Evolutionary conservation across 2,888 invertebrate species (phyloP), one percentile per base, ranked within the genome.

Genomic region (Brenthis daphne): DNA sequence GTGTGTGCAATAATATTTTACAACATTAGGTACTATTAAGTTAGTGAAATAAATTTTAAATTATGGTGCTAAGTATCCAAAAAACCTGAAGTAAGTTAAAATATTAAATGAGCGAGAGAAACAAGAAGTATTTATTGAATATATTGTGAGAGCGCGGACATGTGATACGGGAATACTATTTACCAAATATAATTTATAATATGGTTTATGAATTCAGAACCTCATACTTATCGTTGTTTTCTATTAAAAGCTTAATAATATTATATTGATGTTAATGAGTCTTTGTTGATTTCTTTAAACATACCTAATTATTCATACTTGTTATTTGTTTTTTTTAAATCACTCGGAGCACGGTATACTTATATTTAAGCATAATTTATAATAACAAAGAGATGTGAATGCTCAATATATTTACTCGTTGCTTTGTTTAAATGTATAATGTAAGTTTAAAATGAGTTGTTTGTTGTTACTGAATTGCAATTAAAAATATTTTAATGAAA

Each of bases 161-260:
- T 67, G 67, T 67, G 67, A 67, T 67, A 67, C 47, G 37, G 20
- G 16, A 61, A 50, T 37, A 55, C 61, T 67, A 67, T 54, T 67
- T 67, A 67, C 67, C 61, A 67, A 67, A 61, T 61, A 67, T 67
- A 57, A 37, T 51, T 53, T 43, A 58, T 51, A 29, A 53, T 20
- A 47, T 20, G 12, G 37, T 11, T 43, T 43, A 43, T 43, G 37
- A 43, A 43, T 43, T 43, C 37, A 43, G 37, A 11, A 11, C 37
- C 37, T 43, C 37, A 43, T 11, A 29, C 29, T 29, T 29, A 43
- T 37, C 37, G 37, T 63, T 11, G 29, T 55, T 55, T 53, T 63
- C 20, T 54, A 37, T 53, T 63, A 43, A 11, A 8, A 6, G 37
- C 6, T 37, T 37, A 37, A 8, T 6, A 43, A 43, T 37, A 37